phyloP scores from a whole-genome alignment of 2,888 invertebrate genomes.

The Mayetiola destructor region DNA sequence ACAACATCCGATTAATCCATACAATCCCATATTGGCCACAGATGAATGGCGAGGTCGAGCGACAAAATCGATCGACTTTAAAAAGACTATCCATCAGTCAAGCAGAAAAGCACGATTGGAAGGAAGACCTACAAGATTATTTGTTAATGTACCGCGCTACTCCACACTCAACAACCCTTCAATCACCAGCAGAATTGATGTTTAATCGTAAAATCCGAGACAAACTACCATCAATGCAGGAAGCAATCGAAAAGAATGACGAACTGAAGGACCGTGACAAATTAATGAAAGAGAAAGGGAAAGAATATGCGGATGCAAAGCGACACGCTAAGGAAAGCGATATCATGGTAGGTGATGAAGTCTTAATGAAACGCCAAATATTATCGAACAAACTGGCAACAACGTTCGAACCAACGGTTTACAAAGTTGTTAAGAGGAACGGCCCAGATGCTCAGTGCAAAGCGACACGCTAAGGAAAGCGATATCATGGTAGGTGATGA shows the following conservation, averaged over 20 bases:
- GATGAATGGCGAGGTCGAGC: conserved; percentile 20
- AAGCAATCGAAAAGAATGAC: conserved; percentile 13
- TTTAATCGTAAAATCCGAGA: conserved; percentile 20
- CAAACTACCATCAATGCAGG: conserved; percentile 20
- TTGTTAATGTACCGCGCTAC: conserved; percentile 20
- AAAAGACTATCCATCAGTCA: conserved; percentile 19
- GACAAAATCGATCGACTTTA: conserved; percentile 19
- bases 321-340: conserved; percentile 14
- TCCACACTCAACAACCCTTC: conserved; percentile 23
- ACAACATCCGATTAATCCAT: not conserved
- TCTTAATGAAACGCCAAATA: conserved; percentile 15
- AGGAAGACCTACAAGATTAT: conserved; percentile 17
- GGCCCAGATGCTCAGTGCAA: conserved; percentile 12
- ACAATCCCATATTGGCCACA: not conserved
- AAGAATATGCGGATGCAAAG: conserved; percentile 15
- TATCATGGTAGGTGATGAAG: conserved; percentile 16
- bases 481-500: conserved; percentile 16
- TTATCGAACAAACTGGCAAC: conserved; percentile 15
- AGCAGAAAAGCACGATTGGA: conserved; percentile 16
- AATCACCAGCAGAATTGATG: conserved; percentile 22
- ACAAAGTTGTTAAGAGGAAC: conserved; percentile 14
- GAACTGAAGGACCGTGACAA: conserved; percentile 15
- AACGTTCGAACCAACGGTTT: conserved; percentile 14
- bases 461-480: conserved; percentile 14
- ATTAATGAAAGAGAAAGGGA: conserved; percentile 16